Conservation (phyloP, 2,888 invertebrate genomes). For the Melanchra persicariae region DNA sequence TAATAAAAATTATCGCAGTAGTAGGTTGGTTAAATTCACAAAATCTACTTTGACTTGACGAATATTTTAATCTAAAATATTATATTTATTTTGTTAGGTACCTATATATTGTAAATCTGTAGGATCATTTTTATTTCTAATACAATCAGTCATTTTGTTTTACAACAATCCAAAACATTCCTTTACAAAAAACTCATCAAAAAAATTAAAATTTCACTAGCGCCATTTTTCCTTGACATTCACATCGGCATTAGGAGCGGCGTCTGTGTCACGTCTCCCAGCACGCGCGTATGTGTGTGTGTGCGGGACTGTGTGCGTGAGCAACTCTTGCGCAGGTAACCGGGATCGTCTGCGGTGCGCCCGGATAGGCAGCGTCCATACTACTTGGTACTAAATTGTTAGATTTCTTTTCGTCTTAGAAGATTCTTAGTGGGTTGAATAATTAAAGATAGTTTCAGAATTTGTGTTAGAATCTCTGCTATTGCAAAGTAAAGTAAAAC, state of each 20-base stretch:
- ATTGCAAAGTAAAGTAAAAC: slow-evolving; percentile 44
- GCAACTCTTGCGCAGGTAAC: slow-evolving; percentile 86
- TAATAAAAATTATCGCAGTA: too few relatives aligned
- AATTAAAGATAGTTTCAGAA: slow-evolving; percentile 43
- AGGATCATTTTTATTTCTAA: not conserved
- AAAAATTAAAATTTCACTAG: slow-evolving; percentile 73
- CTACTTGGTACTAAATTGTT: slow-evolving; percentile 76
- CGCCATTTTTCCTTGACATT: slow-evolving; percentile 75
- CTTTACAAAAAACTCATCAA: slow-evolving; percentile 60
- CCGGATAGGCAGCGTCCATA: slow-evolving; percentile 78
- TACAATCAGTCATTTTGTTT: not conserved
- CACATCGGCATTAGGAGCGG: slow-evolving; percentile 78
- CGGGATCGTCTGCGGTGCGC: slow-evolving; percentile 83
- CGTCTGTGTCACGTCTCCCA: slow-evolving; percentile 85
- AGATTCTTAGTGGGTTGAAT: slow-evolving; percentile 80
- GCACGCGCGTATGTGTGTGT: slow-evolving; percentile 59
- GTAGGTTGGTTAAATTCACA: not conserved
- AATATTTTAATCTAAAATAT: too few relatives aligned
- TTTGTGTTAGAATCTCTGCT: slow-evolving; percentile 56
- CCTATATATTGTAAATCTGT: too few relatives aligned
- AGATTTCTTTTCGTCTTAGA: slow-evolving; percentile 81
- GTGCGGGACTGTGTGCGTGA: slow-evolving; percentile 61
- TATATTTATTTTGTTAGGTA: too few relatives aligned
- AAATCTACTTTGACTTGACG: too few relatives aligned
- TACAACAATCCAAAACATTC: slow-evolving; percentile 58